Evolutionary conservation across 2,797 vertebrate species (phyloP), one percentile per base, ranked within the genome.

Genomic region (Uromys caudimaculatus): DNA sequence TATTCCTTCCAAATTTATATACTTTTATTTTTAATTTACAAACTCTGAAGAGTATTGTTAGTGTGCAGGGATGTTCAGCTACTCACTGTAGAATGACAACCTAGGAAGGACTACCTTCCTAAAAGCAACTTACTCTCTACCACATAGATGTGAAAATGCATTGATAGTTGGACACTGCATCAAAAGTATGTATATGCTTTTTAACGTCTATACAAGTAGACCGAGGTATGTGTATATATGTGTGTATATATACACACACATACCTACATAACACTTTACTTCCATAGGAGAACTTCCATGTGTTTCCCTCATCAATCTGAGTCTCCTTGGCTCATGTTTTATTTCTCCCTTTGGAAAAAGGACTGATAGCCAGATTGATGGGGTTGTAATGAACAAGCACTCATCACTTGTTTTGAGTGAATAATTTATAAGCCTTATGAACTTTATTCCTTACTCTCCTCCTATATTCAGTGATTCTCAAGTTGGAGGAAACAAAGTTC

Each of bases 311-410:
- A 47, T 35, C 1, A 50, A 60, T 14, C 5, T 44, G 76, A 12
- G 3, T 76, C 23, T 92, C 17, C 1, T 54, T 60, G 83, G 44
- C 8, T 75, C 38, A 2, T 47, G 62, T 89, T 67, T 83, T 11
- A 69, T 2, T 79, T 79, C 3, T 92, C 32, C 24, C 1, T 82
- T 92, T 92, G 8, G 24, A 38, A 78, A 93, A 29, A 82, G 8
- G 38, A 64, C 21, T 69, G 44, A 41, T 78, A 94, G 86, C 62
- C 47, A 54, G 47, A 96, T 9, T n/a, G 19, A 95, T 76, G n/a
- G 77, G 62, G 62, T 11, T 35, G 52, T 41, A 4, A 91, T 1
- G 7, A 87, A 41, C 23, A 69, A 75, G n/a, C 4, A 73, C 17
- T 3, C 38, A 32, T 54, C 85, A 38, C 12, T 83, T 89, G 19